phyloP scores from a whole-genome alignment of 2,797 vertebrate species.

The Enoplosus armatus region DNA sequence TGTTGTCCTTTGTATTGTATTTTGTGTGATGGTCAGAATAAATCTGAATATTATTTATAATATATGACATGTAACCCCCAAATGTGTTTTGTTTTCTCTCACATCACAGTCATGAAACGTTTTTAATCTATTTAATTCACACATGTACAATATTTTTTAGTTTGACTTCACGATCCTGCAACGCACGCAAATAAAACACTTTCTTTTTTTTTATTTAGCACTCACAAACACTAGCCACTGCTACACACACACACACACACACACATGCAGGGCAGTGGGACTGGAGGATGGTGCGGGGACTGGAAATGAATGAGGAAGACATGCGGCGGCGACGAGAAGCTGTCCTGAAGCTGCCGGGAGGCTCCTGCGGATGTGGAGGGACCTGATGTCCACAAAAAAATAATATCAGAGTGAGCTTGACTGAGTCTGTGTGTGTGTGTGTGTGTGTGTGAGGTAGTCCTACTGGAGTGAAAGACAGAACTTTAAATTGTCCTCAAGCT shows the following conservation, averaged over 20 bases:
- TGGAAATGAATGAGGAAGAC: constrained; percentile 26
- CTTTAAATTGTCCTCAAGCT: background rate
- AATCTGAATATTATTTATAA: too few relatives aligned
- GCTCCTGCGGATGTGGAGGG: background rate
- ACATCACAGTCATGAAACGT: too few relatives aligned
- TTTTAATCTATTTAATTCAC: too few relatives aligned
- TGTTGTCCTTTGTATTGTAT: too few relatives aligned
- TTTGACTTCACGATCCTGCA: background rate
- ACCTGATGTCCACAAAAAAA: constrained; percentile 12
- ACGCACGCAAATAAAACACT: constrained; percentile 1
- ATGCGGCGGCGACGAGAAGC: background rate
- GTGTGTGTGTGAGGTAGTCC: background rate
- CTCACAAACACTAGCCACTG: too few relatives aligned
- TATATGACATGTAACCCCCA: too few relatives aligned
- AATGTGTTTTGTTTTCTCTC: too few relatives aligned
- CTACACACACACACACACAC: background rate
- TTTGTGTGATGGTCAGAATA: too few relatives aligned
- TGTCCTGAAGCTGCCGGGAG: constrained; percentile 5
- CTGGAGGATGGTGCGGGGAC: background rate
- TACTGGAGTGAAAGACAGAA: background rate
- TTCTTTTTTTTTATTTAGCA: too few relatives aligned
- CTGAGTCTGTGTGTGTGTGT: background rate
- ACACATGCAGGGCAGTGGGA: background rate
- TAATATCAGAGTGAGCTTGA: background rate
- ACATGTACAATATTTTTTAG: too few relatives aligned